A percentile compares a stretch with the other conserved stretches of the same genome.
These are phyloP conservation scores for Scleropages formosus DNA, from an alignment of 2,797 vertebrate species.

Conservation along the genomic window DNA sequence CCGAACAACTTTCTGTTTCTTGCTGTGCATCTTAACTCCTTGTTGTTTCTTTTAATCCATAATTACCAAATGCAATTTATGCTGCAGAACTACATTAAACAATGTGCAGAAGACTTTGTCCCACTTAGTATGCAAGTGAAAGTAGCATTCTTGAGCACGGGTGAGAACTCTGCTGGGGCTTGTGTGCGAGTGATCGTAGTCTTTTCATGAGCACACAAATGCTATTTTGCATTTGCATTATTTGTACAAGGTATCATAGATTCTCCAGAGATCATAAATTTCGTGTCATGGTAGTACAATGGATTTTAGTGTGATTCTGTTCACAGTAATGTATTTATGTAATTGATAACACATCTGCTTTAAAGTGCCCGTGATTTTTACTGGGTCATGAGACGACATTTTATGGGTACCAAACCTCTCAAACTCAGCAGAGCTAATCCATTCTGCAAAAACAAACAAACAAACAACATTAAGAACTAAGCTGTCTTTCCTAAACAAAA, in stretches of 20 bases:
- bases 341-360: too few species aligned
- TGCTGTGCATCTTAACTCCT: slow-evolving; percentile 6
- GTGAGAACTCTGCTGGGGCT: not conserved
- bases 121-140: not conserved
- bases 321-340: too few species aligned
- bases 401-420: too few species aligned
- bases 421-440: too few species aligned
- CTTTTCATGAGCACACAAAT: not conserved
- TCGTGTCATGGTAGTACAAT: too few species aligned
- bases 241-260: not conserved
- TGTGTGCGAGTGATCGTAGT: slow-evolving; percentile 5
- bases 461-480: too few species aligned
- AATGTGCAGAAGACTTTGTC: not conserved
- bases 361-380: too few species aligned
- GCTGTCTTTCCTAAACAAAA: too few species aligned
- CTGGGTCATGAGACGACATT: too few species aligned
- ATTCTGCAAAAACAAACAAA: too few species aligned
- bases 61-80: not conserved
- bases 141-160: not conserved
- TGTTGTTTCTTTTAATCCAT: not conserved
- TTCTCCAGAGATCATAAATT: too few species aligned
- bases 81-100: not conserved
- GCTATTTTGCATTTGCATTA: not conserved
- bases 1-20: not conserved
- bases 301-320: not conserved